These are phyloP conservation scores for Galbula dea DNA, from an alignment of 2,113 vertebrate genomes.

Conservation along the genomic window DNA sequence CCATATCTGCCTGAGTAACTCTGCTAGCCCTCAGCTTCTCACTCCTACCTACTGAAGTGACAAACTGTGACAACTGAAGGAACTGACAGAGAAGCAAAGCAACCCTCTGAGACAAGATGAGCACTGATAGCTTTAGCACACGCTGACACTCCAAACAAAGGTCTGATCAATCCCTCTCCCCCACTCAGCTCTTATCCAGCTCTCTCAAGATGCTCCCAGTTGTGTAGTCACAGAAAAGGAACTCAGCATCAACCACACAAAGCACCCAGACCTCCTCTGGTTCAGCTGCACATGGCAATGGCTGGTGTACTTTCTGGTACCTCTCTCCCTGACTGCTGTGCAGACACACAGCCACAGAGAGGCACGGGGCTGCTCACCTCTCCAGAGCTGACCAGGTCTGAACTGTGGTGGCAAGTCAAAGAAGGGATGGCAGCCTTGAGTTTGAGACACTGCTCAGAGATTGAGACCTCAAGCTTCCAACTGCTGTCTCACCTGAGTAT, in stretches of 20 bases:
- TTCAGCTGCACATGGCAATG: background rate
- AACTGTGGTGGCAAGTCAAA: background rate
- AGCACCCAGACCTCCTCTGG: background rate
- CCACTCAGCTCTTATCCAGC: background rate
- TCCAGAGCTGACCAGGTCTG: rapidly evolving
- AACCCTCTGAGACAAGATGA: background rate
- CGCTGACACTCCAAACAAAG: background rate
- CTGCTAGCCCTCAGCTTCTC: conserved; percentile 51
- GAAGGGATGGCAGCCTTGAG: background rate
- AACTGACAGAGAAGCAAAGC: background rate
- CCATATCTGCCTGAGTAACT: background rate
- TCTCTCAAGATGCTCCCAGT: background rate
- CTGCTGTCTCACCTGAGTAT: background rate
- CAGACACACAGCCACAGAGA: background rate
- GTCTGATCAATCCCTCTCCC: background rate
- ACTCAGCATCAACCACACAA: background rate
- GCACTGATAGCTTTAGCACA: background rate
- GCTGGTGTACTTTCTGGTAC: background rate
- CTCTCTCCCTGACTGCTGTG: background rate
- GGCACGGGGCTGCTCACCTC: rapidly evolving
- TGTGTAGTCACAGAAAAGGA: background rate
- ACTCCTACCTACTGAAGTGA: conserved; percentile 37
- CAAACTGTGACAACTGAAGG: conserved; percentile 35
- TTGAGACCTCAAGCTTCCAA: background rate
- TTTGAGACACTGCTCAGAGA: background rate